Conservation (phyloP, 2,888 invertebrate genomes). For the Argyresthia albistria region DNA sequence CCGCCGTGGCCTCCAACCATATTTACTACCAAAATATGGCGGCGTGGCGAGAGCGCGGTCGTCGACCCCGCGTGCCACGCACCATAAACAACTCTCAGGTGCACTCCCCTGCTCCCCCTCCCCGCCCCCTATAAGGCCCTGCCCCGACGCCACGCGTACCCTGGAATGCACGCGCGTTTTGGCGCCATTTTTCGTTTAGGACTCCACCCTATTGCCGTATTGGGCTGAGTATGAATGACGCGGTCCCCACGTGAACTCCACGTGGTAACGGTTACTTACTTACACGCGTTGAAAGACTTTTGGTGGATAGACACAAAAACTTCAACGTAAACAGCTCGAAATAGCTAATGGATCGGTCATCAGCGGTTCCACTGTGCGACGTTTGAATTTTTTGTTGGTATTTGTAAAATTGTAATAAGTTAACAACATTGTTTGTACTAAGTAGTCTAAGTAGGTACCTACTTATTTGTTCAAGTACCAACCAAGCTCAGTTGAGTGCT, state of each 20-base stretch:
- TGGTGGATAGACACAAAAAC: too few species aligned
- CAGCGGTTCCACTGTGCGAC: too few species aligned
- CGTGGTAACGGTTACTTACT: conserved; percentile 12
- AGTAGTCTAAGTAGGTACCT: too few species aligned
- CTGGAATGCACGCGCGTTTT: conserved; percentile 11
- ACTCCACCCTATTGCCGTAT: not conserved
- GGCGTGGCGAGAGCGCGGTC: conserved; percentile 56
- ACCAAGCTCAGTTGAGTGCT: too few species aligned
- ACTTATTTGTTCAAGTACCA: too few species aligned
- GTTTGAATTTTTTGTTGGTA: too few species aligned
- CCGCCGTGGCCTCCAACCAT: conserved; percentile 32
- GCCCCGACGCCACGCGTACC: conserved; percentile 12
- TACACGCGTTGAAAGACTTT: conserved; percentile 14
- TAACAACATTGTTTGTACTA: too few species aligned
- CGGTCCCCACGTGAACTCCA: conserved; percentile 16
- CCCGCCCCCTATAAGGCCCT: conserved; percentile 22
- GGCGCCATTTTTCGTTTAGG: conserved; percentile 1
- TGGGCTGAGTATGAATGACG: conserved; percentile 5
- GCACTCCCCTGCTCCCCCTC: conserved; percentile 29
- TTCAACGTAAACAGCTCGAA: too few species aligned
- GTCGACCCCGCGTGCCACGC: conserved; percentile 35
- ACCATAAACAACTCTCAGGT: conserved; percentile 47
- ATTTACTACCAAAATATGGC: conserved; percentile 67
- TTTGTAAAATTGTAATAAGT: too few species aligned
- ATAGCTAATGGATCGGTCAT: too few species aligned